These are phyloP conservation scores for Lophius piscatorius DNA, from an alignment of 2,113 vertebrate genomes.

Conservation along the genomic window DNA sequence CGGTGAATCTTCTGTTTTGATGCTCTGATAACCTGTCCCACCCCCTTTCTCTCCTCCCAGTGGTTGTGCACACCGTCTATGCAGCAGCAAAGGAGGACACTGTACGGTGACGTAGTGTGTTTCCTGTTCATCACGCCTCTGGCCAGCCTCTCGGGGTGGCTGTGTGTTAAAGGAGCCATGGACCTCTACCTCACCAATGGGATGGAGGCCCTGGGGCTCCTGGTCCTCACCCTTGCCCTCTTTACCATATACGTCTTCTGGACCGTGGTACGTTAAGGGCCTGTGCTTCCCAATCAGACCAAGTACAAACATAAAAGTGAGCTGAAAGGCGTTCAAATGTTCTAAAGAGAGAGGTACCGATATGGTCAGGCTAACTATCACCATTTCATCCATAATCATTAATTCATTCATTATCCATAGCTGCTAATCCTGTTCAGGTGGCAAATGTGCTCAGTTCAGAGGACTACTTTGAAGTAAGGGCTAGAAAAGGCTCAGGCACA, in stretches of 20 bases:
- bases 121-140: conserved; percentile 79
- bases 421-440: too few species aligned
- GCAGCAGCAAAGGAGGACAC: conserved; percentile 70
- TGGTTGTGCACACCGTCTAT: conserved; percentile 71
- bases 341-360: background rate
- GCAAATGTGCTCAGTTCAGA: too few species aligned
- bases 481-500: too few species aligned
- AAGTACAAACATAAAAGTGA: background rate
- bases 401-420: too few species aligned
- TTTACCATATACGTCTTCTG: conserved; percentile 78
- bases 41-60: background rate
- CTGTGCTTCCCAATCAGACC: background rate
- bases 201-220: conserved; percentile 72
- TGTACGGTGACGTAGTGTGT: conserved; percentile 70
- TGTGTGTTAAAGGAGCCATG: conserved; percentile 77
- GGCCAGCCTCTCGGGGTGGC: conserved; percentile 76
- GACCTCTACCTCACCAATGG: conserved; percentile 74
- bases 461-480: too few species aligned
- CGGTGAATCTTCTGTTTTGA: too few species aligned
- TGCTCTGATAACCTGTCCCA: background rate
- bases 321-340: too few species aligned
- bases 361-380: too few species aligned
- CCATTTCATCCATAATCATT: too few species aligned
- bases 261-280: conserved; percentile 63
- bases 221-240: conserved; percentile 73